Evolutionary conservation across 2,888 invertebrate genomes (phyloP), one percentile per base, ranked within the genome.

Genomic region (Conchocele bisecta): DNA sequence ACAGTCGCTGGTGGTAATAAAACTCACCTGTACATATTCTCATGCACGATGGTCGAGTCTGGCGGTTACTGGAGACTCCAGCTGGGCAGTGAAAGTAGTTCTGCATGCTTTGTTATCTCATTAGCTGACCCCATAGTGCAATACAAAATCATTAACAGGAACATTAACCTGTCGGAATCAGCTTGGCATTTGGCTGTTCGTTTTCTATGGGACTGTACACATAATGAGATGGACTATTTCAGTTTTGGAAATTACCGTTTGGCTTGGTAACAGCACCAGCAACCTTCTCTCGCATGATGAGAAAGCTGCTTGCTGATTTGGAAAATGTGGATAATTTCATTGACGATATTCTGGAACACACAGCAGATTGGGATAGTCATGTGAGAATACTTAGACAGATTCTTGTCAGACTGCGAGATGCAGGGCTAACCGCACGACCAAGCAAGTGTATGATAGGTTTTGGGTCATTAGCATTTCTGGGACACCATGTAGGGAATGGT

Each of bases 181-280:
- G n/a, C n/a, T n/a, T n/a, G n/a, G n/a, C n/a, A n/a, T n/a, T n/a
- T n/a, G n/a, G n/a, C n/a, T n/a, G n/a, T n/a, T n/a, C n/a, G n/a
- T n/a, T n/a, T n/a, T n/a, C n/a, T n/a, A n/a, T n/a, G n/a, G n/a
- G n/a, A n/a, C n/a, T n/a, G n/a, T n/a, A n/a, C n/a, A n/a, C n/a
- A n/a, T n/a, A n/a, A n/a, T n/a, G n/a, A 24, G 53, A 60, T 20
- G 56, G 63, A 2, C 28, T 63, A 2, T 63, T 17, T 44, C 20
- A n/a, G n/a, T 54, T 63, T n/a, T 54, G 44, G 24, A 28, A 22
- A 33, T 54, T 63, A 54, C 70, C 74, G 1, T 74, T 72, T 42
- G 72, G 72, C 6, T 33, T 74, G 13, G 65, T 65, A 9, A 71
- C 39, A 17, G 20, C 42, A n/a, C 53, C 53, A 42, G 57, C 48